Percentiles rank a stretch among this genome's conserved stretches.
Conservation (phyloP, 2,113 vertebrate species). For the Charadrius vociferus region DNA sequence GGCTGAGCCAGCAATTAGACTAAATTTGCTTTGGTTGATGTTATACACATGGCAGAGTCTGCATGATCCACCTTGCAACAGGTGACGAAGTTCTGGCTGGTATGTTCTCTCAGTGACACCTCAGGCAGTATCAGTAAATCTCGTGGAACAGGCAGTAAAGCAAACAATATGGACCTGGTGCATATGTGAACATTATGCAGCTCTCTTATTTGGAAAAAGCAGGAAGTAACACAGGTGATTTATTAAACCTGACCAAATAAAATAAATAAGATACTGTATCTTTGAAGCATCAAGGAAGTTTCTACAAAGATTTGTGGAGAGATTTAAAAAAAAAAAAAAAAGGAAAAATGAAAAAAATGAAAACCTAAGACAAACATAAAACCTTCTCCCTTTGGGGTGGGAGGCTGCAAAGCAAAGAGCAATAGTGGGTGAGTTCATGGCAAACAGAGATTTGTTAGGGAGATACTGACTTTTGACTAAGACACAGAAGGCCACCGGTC, state of each 20-base stretch:
- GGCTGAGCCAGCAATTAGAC: neutral
- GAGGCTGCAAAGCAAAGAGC: neutral
- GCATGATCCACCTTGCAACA: neutral
- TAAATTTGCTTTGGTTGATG: neutral
- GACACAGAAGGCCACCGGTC: neutral
- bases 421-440: neutral
- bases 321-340: neutral
- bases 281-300: neutral
- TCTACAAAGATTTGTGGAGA: neutral
- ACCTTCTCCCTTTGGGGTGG: neutral
- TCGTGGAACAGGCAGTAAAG: neutral
- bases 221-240: neutral
- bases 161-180: rapidly evolving
- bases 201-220: neutral
- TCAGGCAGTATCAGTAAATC: neutral
- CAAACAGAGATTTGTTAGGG: neutral
- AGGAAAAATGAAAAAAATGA: neutral
- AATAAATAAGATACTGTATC: neutral
- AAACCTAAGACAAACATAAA: neutral
- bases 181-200: neutral
- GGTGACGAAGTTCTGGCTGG: neutral
- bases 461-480: neutral
- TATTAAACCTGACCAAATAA: neutral
- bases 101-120: neutral
- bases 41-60: neutral